Conservation (phyloP, 2,797 vertebrate genomes). For the Diplodus sargus region DNA sequence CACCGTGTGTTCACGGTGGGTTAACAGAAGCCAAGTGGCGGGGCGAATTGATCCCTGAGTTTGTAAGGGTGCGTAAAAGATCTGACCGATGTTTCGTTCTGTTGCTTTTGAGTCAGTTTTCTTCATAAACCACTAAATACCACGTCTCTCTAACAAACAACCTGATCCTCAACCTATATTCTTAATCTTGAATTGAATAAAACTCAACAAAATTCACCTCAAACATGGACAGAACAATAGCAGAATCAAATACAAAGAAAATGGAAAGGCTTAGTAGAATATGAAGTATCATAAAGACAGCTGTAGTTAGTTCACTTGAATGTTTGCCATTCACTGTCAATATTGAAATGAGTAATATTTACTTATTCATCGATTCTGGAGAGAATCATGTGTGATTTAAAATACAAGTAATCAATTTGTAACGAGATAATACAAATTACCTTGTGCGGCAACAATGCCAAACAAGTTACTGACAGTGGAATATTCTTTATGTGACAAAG, state of each 20-base stretch:
- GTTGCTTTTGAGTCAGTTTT: not conserved
- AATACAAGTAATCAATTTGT: not conserved
- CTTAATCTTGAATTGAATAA: not conserved
- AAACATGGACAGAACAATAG: not conserved
- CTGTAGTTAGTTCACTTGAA: not conserved
- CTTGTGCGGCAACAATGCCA: not conserved
- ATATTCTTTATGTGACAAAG: not conserved
- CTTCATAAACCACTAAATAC: not conserved
- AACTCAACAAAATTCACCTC: not conserved
- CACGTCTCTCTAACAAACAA: not conserved
- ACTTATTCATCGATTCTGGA: not conserved
- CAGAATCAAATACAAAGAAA: not conserved
- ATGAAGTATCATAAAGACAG: not conserved
- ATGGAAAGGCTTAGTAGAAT: not conserved
- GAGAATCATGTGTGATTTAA: not conserved
- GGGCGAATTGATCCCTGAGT: not conserved
- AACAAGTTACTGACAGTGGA: not conserved
- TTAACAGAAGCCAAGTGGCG: not conserved
- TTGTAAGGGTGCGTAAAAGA: not conserved
- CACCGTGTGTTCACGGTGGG: slow-evolving; percentile 53
- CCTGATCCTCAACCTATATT: not conserved
- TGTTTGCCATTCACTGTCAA: not conserved
- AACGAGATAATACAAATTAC: not conserved
- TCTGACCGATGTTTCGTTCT: not conserved
- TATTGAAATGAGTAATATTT: not conserved